Percentiles rank a stretch among this genome's conserved stretches.
phyloP scores from a whole-genome alignment of 2,797 vertebrate species.

The Pelobates cultripes region DNA sequence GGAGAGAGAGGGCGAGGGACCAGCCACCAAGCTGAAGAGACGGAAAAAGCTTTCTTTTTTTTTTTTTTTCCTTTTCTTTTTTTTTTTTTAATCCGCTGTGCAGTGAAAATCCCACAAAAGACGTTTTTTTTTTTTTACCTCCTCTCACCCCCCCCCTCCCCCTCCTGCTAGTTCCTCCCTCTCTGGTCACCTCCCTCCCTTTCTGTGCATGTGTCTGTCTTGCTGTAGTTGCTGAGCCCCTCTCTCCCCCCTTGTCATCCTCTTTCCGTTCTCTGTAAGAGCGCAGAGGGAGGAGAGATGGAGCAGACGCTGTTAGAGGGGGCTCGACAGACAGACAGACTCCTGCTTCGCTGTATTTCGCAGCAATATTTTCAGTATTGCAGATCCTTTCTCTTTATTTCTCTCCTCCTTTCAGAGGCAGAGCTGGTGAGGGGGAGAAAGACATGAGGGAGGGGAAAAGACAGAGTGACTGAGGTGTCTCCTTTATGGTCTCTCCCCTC shows the following conservation, averaged over 20 bases:
- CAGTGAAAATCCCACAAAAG: slow-evolving; percentile 55
- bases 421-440: neutral
- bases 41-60: slow-evolving; percentile 23
- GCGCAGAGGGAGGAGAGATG: slow-evolving; percentile 28
- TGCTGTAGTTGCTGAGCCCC: neutral
- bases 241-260: slow-evolving; percentile 4
- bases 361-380: neutral
- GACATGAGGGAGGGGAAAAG: slow-evolving; percentile 6
- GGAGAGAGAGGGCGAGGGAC: slow-evolving; percentile 2
- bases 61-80: slow-evolving; percentile 10
- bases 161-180: neutral
- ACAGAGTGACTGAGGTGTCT: slow-evolving; percentile 25
- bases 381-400: slow-evolving; percentile 25
- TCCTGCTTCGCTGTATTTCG: neutral
- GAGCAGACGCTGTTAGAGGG: slow-evolving; percentile 47
- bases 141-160: slow-evolving; percentile 22
- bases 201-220: slow-evolving; percentile 40
- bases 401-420: slow-evolving; percentile 59
- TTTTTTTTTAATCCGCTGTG: slow-evolving; percentile 53
- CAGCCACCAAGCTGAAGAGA: slow-evolving; percentile 33
- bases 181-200: slow-evolving; percentile 41
- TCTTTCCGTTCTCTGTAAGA: neutral
- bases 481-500: too few species aligned
- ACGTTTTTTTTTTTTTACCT: slow-evolving; percentile 35
- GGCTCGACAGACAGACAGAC: neutral